Conservation (phyloP, 1,140 invertebrate genomes). For the Pogonomyrmex barbatus region DNA sequence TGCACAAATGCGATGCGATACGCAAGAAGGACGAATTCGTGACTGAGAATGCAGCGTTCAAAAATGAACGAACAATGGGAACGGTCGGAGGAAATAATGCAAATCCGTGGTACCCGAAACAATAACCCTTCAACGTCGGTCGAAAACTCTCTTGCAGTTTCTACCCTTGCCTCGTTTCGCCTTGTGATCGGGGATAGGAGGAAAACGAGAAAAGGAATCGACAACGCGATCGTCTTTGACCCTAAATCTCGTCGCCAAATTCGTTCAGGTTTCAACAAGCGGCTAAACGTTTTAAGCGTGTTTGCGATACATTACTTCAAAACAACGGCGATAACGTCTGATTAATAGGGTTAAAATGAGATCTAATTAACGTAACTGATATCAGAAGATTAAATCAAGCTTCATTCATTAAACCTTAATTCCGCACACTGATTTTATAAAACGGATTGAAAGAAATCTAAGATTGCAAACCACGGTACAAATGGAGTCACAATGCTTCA, state of each 20-base stretch:
- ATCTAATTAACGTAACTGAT: not conserved
- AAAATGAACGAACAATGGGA: constrained; percentile 75
- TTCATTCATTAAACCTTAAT: not conserved
- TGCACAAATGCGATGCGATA: constrained; percentile 70
- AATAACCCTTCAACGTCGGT: constrained; percentile 75
- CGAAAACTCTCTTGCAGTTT: constrained; percentile 69
- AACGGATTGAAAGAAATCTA: not conserved
- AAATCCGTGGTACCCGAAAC: constrained; percentile 75
- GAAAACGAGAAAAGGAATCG: constrained; percentile 33
- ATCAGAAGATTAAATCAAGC: not conserved
- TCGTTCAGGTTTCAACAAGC: constrained; percentile 42
- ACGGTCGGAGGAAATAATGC: constrained; percentile 74
- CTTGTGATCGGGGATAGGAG: not conserved
- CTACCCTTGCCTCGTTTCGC: constrained; percentile 40
- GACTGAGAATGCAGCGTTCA: constrained; percentile 72
- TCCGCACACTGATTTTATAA: not conserved
- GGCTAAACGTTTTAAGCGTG: not conserved
- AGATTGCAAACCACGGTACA: not conserved
- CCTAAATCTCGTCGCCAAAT: constrained; percentile 64
- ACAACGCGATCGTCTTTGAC: constrained; percentile 69
- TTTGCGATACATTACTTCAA: not conserved
- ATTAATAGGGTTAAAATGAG: not conserved
- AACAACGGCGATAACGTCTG: not conserved
- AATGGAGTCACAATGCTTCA: not conserved
- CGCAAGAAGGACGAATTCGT: constrained; percentile 69